Evolutionary conservation across 2,113 vertebrate species (phyloP), one percentile per base, ranked within the genome.

Genomic region (Pelecanus crispus): DNA sequence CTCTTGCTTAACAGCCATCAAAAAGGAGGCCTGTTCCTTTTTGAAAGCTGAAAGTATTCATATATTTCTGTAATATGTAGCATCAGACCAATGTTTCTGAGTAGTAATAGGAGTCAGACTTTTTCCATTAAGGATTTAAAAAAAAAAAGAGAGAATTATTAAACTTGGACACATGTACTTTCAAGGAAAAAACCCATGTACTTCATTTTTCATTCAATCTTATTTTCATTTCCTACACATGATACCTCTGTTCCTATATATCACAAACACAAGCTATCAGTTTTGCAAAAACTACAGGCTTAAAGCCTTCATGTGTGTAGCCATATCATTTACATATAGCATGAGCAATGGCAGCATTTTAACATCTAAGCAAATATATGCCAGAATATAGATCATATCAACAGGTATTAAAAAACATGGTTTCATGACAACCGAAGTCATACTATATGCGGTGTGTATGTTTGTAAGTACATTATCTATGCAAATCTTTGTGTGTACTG

Each of bases 271-370:
- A 93, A 66, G 78, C 67, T 88, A 34, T 34, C 62, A 79, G 34
- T 90, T 96, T 77, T 81, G 81, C 24, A 26, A 89, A 88, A 90
- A 61, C 70, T 92, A 16, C 66, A 90, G 94, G 80, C 90, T 91
- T 90, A 88, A 97, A 96, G 88, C 81, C 88, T 89, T 92, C 70
- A 18, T 91, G 55, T 96, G 50, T 95, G 65, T 88, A 93, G 61
- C 50, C 67, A 61, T 81, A 34, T 66, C 86, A 87, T 94, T 95
- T 78, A 58, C 62, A 38, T 62, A 92, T 88, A 97, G 95, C 97
- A 97, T 98, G 97, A 97, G 97, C 72, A 50, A 67, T 91, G 97
- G 97, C 97, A 98, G 88, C 98, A 98, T 98, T 98, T 98, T 98
- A 90, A 91, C 5, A 1, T 86, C 55, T 49, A 65, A 66, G n/a